These are phyloP conservation scores for Tiphia femorata DNA, from an alignment of 2,888 invertebrate species.

Conservation along the genomic window DNA sequence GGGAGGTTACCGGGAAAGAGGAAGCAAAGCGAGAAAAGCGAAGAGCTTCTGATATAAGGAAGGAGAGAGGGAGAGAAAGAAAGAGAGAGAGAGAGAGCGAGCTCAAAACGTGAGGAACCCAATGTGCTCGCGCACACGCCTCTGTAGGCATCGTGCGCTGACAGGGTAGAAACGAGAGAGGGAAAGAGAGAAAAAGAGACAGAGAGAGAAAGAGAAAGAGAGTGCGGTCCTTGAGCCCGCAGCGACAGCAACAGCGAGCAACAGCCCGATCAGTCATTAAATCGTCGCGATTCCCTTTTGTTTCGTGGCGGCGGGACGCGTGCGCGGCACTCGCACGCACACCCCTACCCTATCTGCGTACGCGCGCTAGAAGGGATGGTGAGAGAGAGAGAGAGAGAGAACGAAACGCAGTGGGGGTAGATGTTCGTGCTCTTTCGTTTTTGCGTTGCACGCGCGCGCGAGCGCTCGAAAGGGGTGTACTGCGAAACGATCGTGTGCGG, in stretches of 20 bases:
- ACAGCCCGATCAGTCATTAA: constrained; percentile 66
- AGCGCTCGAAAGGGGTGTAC: constrained; percentile 37
- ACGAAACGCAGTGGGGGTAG: not conserved
- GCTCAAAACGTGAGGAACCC: not conserved
- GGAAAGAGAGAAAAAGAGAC: not conserved
- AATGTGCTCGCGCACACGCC: too few relatives aligned
- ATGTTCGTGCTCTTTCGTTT: constrained; percentile 47
- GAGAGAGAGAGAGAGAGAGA: too few relatives aligned
- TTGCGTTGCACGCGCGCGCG: too few relatives aligned
- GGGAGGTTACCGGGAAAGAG: constrained; percentile 6
- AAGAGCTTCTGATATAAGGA: constrained; percentile 15
- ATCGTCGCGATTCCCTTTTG: constrained; percentile 66
- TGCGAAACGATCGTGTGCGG: too few relatives aligned
- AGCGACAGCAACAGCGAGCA: constrained; percentile 49
- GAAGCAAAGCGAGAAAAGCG: constrained; percentile 5
- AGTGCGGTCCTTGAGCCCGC: constrained; percentile 24
- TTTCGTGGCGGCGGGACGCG: constrained; percentile 34
- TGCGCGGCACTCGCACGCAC: too few relatives aligned
- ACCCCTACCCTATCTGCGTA: too few relatives aligned
- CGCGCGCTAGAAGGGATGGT: not conserved
- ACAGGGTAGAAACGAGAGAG: not conserved
- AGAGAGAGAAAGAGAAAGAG: not conserved
- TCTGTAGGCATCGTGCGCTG: not conserved
- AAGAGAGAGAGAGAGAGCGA: constrained; percentile 9
- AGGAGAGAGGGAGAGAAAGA: constrained; percentile 8